Conservation (phyloP, 2,113 vertebrate genomes). For the Gadus chalcogrammus region DNA sequence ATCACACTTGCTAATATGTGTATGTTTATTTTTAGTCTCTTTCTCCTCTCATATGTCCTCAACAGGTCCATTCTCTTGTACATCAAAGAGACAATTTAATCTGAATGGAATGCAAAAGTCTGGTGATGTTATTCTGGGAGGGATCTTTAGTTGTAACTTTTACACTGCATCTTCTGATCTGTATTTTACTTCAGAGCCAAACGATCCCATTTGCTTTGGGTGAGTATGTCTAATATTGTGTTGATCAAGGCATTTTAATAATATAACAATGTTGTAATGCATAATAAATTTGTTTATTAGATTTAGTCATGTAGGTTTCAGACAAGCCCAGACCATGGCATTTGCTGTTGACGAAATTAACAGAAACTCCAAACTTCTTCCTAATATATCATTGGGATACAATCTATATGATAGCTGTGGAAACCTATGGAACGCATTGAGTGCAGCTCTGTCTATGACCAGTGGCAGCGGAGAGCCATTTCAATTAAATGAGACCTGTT, state of each 20-base stretch:
- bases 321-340: slow-evolving; percentile 59
- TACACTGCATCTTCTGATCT: slow-evolving; percentile 33
- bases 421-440: slow-evolving; percentile 48
- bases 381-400: slow-evolving; percentile 60
- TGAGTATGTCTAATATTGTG: not conserved
- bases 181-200: not conserved
- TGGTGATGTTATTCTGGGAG: slow-evolving; percentile 50
- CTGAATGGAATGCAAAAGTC: slow-evolving; percentile 37
- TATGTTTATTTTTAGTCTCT: slow-evolving; percentile 1
- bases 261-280: not conserved
- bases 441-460: slow-evolving; percentile 47
- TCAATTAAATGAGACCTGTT: slow-evolving; percentile 36
- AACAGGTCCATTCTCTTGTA: slow-evolving; percentile 17
- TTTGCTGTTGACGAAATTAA: slow-evolving; percentile 69
- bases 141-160: slow-evolving; percentile 48
- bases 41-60: not conserved
- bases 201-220: not conserved
- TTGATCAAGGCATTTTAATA: not conserved
- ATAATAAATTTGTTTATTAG: slow-evolving; percentile 12
- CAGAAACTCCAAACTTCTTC: slow-evolving; percentile 48
- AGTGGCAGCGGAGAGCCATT: slow-evolving; percentile 44
- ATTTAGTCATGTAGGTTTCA: slow-evolving; percentile 54
- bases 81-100: slow-evolving; percentile 30
- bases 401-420: slow-evolving; percentile 61
- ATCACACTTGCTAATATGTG: not conserved